Conservation (phyloP, 2,113 vertebrate species). For the Tauraco erythrolophus region DNA sequence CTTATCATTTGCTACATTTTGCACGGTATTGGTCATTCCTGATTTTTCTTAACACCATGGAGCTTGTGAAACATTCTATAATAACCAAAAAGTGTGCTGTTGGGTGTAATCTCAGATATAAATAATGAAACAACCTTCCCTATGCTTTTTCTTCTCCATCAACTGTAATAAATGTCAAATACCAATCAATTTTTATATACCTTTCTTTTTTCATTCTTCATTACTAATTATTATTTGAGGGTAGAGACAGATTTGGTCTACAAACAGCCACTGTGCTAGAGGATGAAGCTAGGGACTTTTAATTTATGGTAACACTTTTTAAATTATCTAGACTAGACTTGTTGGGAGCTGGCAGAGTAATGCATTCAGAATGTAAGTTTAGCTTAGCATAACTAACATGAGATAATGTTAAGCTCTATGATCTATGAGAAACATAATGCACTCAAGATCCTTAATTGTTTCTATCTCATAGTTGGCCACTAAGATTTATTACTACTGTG, state of each 20-base stretch:
- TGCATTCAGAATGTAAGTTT: neutral
- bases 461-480: neutral
- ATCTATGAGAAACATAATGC: neutral
- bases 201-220: constrained; percentile 26
- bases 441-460: neutral
- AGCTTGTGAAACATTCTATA: neutral
- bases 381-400: neutral
- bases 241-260: neutral
- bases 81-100: neutral
- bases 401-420: neutral
- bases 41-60: neutral
- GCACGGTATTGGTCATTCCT: neutral
- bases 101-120: neutral
- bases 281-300: neutral
- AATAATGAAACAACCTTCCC: neutral
- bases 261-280: neutral
- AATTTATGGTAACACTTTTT: neutral
- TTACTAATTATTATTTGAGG: neutral
- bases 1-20: neutral
- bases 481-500: neutral
- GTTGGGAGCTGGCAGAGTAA: neutral
- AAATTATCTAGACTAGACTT: neutral
- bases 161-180: neutral
- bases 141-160: neutral
- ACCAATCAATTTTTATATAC: neutral